These are phyloP conservation scores for Heliconius ismenius DNA, from an alignment of 2,888 invertebrate species.

Conservation along the genomic window DNA sequence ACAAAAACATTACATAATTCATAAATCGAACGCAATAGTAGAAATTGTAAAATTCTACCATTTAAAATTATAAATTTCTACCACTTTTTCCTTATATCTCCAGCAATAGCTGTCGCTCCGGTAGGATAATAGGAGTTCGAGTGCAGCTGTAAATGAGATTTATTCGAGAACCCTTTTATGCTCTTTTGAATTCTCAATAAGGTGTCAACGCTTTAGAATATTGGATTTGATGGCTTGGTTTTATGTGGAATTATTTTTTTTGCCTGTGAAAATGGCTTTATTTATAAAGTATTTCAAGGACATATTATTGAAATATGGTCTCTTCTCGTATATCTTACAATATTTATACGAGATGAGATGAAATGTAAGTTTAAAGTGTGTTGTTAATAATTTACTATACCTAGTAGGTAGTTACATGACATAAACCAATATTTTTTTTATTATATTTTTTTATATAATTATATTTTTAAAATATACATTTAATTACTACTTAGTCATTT, in stretches of 20 bases:
- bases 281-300: neutral
- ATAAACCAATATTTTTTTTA: too few relatives aligned
- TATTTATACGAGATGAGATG: too few relatives aligned
- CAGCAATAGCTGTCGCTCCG: constrained; percentile 31
- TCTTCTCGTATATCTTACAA: too few relatives aligned
- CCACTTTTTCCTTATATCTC: constrained; percentile 18
- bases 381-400: too few relatives aligned
- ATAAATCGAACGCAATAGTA: too few relatives aligned
- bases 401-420: too few relatives aligned
- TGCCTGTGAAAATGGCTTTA: neutral
- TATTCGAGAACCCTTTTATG: constrained; percentile 37
- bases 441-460: neutral
- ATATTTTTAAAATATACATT: neutral
- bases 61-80: constrained; percentile 17
- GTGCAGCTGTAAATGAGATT: constrained; percentile 39
- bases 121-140: constrained; percentile 36
- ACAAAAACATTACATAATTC: neutral
- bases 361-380: too few relatives aligned
- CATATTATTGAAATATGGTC: neutral
- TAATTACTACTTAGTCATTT: neutral
- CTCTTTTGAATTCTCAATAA: constrained; percentile 36
- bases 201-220: constrained; percentile 26
- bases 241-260: neutral
- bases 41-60: constrained; percentile 20
- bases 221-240: constrained; percentile 29